A percentile compares a stretch with the other conserved stretches of the same genome.
phyloP scores from a whole-genome alignment of 2,888 invertebrate species.

The Bombylius major region DNA sequence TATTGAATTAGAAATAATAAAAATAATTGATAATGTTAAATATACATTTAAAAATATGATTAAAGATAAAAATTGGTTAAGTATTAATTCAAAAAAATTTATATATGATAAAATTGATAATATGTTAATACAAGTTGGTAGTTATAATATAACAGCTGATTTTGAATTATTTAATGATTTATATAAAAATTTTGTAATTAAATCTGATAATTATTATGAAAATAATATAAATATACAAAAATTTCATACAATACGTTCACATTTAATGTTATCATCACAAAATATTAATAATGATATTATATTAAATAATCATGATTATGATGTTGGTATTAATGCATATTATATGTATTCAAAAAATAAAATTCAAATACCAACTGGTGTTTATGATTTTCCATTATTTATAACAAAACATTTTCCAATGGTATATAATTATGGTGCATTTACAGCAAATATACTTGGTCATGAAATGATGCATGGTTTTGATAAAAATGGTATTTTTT shows the following conservation, averaged over 20 bases:
- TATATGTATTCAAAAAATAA: not conserved
- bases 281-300: not conserved
- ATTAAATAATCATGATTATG: not conserved
- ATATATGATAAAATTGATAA: not conserved
- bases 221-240: not conserved
- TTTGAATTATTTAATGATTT: not conserved
- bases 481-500: conserved; percentile 68
- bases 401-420: conserved; percentile 44
- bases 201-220: not conserved
- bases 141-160: not conserved
- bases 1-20: not conserved
- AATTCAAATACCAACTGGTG: not conserved
- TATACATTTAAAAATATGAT: not conserved
- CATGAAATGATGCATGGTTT: conserved; percentile 81
- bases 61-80: not conserved
- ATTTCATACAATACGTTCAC: not conserved
- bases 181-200: not conserved
- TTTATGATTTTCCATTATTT: not conserved
- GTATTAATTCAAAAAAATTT: not conserved
- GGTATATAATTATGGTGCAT: conserved; percentile 75
- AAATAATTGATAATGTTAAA: not conserved
- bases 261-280: not conserved
- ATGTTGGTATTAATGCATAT: not conserved
- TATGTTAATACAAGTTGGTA: not conserved
- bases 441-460: conserved; percentile 69